Conservation (phyloP, 2,888 invertebrate genomes). For the Diaperis boleti region DNA sequence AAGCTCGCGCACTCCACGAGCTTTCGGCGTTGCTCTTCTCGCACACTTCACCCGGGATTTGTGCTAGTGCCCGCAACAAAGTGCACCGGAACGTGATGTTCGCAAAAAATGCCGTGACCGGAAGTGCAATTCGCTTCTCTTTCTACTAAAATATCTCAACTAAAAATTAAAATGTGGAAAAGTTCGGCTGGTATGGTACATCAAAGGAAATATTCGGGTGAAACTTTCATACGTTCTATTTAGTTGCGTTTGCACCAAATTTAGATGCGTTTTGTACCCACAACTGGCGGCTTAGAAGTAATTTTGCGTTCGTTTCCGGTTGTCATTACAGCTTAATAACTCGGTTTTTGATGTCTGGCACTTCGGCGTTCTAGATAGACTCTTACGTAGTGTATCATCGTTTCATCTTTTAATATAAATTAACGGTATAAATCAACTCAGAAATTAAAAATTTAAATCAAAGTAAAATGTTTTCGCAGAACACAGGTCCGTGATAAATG, state of each 20-base stretch:
- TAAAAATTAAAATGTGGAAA: constrained; percentile 5
- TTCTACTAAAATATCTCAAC: no score
- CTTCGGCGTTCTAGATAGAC: no score
- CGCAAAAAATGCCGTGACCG: constrained; percentile 2
- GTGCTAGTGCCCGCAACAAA: constrained; percentile 47
- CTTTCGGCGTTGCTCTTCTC: constrained; percentile 51
- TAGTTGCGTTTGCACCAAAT: neutral
- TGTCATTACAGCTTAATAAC: constrained; percentile 3
- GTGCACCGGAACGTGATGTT: constrained; percentile 3
- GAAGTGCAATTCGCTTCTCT: constrained; percentile 14
- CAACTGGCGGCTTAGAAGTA: neutral
- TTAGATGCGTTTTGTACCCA: neutral
- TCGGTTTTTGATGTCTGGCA: neutral
- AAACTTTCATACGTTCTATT: neutral
- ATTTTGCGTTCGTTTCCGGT: constrained; percentile 7
- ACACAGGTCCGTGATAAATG: no score
- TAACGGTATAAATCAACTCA: no score
- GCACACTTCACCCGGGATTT: constrained; percentile 55
- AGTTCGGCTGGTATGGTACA: constrained; percentile 16
- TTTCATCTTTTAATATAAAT: no score
- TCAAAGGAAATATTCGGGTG: constrained; percentile 5
- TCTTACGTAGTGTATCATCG: no score
- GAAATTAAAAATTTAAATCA: no score
- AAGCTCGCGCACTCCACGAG: constrained; percentile 55
- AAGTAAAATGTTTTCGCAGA: no score